Percentiles rank a stretch among this genome's conserved stretches.
Conservation (phyloP, 2,888 invertebrate species). For the Clitarchus hookeri region DNA sequence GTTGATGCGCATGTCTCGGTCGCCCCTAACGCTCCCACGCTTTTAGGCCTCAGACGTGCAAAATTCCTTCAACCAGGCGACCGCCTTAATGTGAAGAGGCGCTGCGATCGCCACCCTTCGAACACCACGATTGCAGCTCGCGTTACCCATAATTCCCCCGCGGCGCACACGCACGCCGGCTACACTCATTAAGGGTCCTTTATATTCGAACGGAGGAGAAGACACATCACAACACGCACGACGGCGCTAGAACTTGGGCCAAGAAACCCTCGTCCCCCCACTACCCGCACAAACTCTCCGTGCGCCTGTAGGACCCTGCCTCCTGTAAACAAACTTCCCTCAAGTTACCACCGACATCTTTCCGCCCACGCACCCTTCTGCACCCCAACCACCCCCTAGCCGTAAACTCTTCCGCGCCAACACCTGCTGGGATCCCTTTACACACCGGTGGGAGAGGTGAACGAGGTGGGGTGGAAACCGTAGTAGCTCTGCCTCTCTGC, state of each 20-base stretch:
- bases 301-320: neutral
- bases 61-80: too few relatives aligned
- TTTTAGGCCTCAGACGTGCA: too few relatives aligned
- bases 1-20: too few relatives aligned
- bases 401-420: neutral
- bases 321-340: slow-evolving; percentile 23
- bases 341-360: slow-evolving; percentile 18
- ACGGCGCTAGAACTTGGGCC: neutral
- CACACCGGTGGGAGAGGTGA: neutral
- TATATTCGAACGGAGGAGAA: slow-evolving; percentile 35
- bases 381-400: neutral
- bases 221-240: slow-evolving; percentile 22
- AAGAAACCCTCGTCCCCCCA: slow-evolving; percentile 10
- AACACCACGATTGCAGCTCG: neutral
- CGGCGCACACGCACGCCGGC: neutral
- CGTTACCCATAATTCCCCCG: neutral
- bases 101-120: too few relatives aligned
- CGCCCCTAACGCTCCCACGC: too few relatives aligned
- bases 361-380: neutral
- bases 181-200: slow-evolving; percentile 36
- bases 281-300: neutral
- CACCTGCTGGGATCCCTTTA: neutral
- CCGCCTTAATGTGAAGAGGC: too few relatives aligned
- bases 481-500: neutral
- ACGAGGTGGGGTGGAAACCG: neutral